These are phyloP conservation scores for Ophion ventricosus DNA, from an alignment of 2,888 invertebrate genomes.

Conservation along the genomic window DNA sequence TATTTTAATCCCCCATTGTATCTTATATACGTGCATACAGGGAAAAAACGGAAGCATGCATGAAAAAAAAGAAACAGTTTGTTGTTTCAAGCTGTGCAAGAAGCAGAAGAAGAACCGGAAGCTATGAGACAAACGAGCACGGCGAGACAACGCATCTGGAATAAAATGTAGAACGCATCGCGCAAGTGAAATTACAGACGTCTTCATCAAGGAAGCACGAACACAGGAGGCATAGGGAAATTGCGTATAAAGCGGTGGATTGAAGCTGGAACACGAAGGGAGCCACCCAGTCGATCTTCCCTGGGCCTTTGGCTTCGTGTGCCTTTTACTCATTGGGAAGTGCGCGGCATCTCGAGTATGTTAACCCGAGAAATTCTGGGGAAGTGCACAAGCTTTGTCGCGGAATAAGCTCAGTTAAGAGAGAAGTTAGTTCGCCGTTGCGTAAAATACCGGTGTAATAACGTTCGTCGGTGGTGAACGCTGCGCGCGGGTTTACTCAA, in stretches of 20 bases:
- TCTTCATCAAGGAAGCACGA: slow-evolving; percentile 32
- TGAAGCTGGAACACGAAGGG: slow-evolving; percentile 17
- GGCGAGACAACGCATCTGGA: neutral
- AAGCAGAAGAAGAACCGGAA: neutral
- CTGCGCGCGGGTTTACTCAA: slow-evolving; percentile 50
- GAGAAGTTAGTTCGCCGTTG: slow-evolving; percentile 72
- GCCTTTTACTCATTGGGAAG: neutral
- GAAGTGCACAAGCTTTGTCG: slow-evolving; percentile 77
- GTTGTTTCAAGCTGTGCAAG: neutral
- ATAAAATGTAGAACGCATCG: neutral
- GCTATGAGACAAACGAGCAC: neutral
- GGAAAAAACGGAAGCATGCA: no score
- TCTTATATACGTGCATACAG: no score
- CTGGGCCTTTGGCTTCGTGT: neutral
- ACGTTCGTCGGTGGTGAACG: slow-evolving; percentile 68
- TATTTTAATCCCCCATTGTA: no score
- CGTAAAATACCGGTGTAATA: slow-evolving; percentile 77
- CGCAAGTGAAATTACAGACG: slow-evolving; percentile 53
- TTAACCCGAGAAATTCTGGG: slow-evolving; percentile 74
- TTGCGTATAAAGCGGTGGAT: slow-evolving; percentile 17
- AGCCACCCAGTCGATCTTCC: slow-evolving; percentile 37
- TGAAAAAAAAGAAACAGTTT: neutral
- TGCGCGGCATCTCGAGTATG: slow-evolving; percentile 44
- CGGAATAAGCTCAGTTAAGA: slow-evolving; percentile 77
- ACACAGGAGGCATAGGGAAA: neutral